phyloP scores from a whole-genome alignment of 1,140 invertebrate species.

The Atta cephalotes region DNA sequence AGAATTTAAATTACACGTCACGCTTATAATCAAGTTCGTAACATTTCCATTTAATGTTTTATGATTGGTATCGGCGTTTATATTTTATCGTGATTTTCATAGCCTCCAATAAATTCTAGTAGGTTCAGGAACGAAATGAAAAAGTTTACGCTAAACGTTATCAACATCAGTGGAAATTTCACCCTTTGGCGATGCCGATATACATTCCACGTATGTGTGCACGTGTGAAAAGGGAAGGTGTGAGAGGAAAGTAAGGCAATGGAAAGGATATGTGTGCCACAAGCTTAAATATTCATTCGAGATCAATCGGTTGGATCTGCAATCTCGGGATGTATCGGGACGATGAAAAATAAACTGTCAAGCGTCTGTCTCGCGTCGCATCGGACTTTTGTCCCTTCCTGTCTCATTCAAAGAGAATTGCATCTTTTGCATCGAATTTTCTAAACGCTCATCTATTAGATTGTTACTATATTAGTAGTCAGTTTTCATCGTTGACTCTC shows the following conservation, averaged over 20 bases:
- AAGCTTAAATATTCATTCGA: conserved; percentile 67
- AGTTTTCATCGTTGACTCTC: too few species aligned
- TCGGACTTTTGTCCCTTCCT: conserved; percentile 23
- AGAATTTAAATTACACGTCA: conserved; percentile 7
- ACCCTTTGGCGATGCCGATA: conserved; percentile 12
- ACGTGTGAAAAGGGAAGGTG: not conserved
- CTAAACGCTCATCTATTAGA: not conserved
- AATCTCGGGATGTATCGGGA: conserved; percentile 46
- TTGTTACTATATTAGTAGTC: not conserved
- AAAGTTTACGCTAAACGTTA: not conserved
- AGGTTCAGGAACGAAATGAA: not conserved
- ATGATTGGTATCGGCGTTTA: not conserved
- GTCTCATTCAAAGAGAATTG: conserved; percentile 41
- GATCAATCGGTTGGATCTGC: conserved; percentile 64
- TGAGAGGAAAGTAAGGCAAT: conserved; percentile 14
- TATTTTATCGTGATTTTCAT: not conserved
- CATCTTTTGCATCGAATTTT: conserved; percentile 23
- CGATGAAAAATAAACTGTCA: conserved; percentile 43
- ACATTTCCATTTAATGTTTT: not conserved
- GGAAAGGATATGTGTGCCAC: conserved; percentile 33
- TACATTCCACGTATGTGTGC: not conserved
- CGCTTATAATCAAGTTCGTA: conserved; percentile 4
- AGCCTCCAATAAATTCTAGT: conserved; percentile 4
- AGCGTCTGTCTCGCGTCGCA: conserved; percentile 31
- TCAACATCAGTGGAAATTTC: conserved; percentile 8